Base-by-base conservation (phyloP, 2,797 vertebrate genomes). In the Hypotaenidia okinawae region DNA sequence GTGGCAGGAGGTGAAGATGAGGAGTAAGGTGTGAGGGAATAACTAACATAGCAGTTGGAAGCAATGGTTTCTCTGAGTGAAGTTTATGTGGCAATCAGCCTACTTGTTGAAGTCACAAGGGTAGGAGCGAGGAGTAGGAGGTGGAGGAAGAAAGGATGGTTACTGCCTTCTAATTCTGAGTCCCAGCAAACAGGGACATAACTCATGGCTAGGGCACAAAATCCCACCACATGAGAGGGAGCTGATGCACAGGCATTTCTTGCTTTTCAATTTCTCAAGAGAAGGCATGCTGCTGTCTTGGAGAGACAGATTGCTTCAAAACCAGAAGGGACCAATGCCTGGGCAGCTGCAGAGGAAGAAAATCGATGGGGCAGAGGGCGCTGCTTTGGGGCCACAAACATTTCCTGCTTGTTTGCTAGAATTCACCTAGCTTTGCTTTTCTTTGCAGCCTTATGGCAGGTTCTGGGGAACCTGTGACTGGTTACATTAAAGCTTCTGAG, bases 221-320 rank as follows among this genome's bases (percentile, higher is more conserved):
- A 83, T 67, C 27, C 39, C 2, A 17, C 28, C 24, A 43, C 84
- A 59, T 27, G 32, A 54, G 41, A 64, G 69, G 52, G 54, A 64
- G 11, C 45, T 54, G 47, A 75, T 16, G 21, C 35, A 28, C 35
- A 28, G 51, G 28, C 59, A 16, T 33, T 45, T 37, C 16, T 41
- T 66, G 87, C 30, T 57, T 83, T 84, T 87, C 39, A 52, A n/a
- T 85, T 62, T 19, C 17, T 62, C 4, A n/a, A 30, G 45, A 62
- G 54, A 10, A 0, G 10, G 21, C 0, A 3, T 41, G 35, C 43
- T 77, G 14, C 59, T 39, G 37, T 39, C 52, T 45, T 76, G 43
- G 43, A 28, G 52, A 35, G 33, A 27, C 45, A 62, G 45, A 39
- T 43, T 61, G 25, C 43, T 83, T 73, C n/a, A 47, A 28, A 19